Evolutionary conservation across 2,797 vertebrate genomes (phyloP), one percentile per base, ranked within the genome.

Genomic region (Garrulus glandarius): DNA sequence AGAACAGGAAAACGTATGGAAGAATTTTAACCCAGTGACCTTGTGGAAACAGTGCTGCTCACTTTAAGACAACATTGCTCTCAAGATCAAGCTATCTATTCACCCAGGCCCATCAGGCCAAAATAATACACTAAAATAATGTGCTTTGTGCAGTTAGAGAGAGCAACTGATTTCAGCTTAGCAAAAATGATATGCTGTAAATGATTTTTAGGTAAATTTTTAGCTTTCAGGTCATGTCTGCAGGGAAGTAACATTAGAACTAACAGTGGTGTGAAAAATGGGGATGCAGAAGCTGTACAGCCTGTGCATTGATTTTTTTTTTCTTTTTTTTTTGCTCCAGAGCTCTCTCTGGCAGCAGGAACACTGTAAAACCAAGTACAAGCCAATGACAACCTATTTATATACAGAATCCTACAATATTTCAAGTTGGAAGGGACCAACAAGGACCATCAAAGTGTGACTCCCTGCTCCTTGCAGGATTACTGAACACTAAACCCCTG

Each of bases 231-330:
- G 93, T 94, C 87, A 56, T 39, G 47, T 89, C 90, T 92, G 84
- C 26, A 86, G 90, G 89, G 90, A 96, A 96, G 93, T 32, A 97
- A 92, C 80, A 90, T 92, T 60, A 95, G 86, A 96, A 82, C 30
- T 75, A 84, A 93, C 74, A 94, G 59, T 27, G 64, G 70, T 84
- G n/a, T 92, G 78, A 96, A 96, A 96, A 97, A 97, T 79, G 65
- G 92, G 95, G 78, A 96, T 83, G 78, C 30, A 96, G 86, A 82
- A 93, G 84, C 72, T 56, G 32, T 46, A 92, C 46, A 60, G 95
- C 30, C 67, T 84, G n/a, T n/a, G 43, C 55, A 94, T 63, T 84
- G 92, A 94, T 94, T 95, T 94, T 68, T 78, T 78, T 23, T 8
- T 92, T 17, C 7, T 13, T 12, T 10, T 60, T 39, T 65, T 88